Evolutionary conservation across 2,797 vertebrate species (phyloP), one percentile per base, ranked within the genome.

Genomic region (Chelon labrosus): DNA sequence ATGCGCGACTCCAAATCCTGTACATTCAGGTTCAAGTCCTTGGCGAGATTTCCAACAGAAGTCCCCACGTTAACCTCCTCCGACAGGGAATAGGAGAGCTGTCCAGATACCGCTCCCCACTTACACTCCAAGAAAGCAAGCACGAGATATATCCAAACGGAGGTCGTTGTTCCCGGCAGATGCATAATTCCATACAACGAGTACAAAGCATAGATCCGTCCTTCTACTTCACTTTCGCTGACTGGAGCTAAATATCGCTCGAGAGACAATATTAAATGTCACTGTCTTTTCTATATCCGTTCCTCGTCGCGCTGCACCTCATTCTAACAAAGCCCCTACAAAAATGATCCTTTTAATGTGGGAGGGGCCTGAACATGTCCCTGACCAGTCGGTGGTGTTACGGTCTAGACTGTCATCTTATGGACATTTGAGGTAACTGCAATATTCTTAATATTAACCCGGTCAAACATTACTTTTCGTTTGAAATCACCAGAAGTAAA

Each of bases 61-160:
- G 90, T 92, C 31, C 93, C 93, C 5, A 38, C 47, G 42, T 91
- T 88, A 38, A 83, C 80, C 72, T 95, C 93, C 79, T 95, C 94
- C 19, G 86, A 77, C 2, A 95, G 85, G 3, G 93, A 91, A 55
- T 94, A 95, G 0, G 75, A 88, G 22, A 95, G 83, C 72, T 94
- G 93, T 12, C 83, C 91, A 2, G 51, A 75, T 10, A 84, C 78
- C 27, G 75, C 62, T 44, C 66, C 64, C 77, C 79, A 74, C 46
- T 65, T 42, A 67, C 10, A 82, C 17, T 82, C 79, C 77, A 89
- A 46, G 17, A 89, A 20, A 57, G 76, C 10, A 61, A 86, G 10
- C 14, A 80, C 8, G 17, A 79, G 10, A 89, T 65, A 86, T 39
- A 76, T 55, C 42, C 68, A 25, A 0, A 77, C 9, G 0, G 4